phyloP scores from a whole-genome alignment of 2,113 vertebrate species.

The Formicarius rufipectus region DNA sequence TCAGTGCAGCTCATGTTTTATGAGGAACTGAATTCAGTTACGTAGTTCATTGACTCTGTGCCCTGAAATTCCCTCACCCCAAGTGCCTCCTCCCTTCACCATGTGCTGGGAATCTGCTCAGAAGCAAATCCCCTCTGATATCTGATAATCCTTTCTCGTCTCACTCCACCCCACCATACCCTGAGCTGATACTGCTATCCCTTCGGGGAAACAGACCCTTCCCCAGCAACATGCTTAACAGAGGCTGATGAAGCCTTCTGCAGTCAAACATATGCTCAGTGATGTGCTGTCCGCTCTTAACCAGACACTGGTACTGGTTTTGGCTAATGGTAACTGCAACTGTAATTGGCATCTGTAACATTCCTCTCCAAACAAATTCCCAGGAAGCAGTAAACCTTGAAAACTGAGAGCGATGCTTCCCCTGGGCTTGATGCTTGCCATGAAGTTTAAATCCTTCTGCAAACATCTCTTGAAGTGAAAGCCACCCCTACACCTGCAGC shows the following conservation, averaged over 20 bases:
- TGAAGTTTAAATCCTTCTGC: background rate
- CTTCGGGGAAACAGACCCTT: background rate
- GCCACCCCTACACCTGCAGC: background rate
- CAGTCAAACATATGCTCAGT: background rate
- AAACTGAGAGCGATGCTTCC: background rate
- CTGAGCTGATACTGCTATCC: background rate
- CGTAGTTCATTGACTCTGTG: conserved; percentile 26
- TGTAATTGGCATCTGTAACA: background rate
- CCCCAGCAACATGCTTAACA: background rate
- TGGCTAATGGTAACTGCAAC: background rate
- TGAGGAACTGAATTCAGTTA: conserved; percentile 46
- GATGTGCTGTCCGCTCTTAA: background rate
- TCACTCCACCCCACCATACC: background rate
- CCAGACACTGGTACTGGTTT: background rate
- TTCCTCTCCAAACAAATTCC: background rate
- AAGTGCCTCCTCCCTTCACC: conserved; percentile 7
- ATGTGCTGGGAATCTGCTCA: conserved; percentile 44
- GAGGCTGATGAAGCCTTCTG: background rate
- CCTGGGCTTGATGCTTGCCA: background rate
- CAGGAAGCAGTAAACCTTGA: background rate
- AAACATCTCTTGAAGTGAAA: background rate
- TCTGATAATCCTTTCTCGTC: conserved; percentile 9
- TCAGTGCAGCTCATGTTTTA: background rate
- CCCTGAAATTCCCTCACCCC: conserved; percentile 54
- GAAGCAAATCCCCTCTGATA: conserved; percentile 43